Conservation (phyloP, 1,140 invertebrate species). For the Ostrea denselamellosa region DNA sequence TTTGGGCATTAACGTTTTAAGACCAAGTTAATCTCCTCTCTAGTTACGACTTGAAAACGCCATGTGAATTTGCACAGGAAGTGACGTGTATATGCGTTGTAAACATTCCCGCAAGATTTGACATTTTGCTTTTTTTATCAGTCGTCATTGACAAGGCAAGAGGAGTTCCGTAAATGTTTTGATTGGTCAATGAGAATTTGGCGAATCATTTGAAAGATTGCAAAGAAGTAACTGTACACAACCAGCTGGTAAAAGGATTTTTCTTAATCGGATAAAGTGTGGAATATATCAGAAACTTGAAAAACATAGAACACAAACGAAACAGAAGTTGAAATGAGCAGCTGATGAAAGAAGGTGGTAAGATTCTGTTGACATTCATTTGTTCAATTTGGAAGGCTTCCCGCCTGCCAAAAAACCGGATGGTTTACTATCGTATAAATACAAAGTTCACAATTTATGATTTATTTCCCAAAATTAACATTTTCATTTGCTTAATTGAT, state of each 20-base stretch:
- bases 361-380: neutral
- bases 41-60: neutral
- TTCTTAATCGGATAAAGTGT: no score
- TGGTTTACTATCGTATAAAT: neutral
- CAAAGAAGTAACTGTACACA: neutral
- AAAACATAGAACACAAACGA: neutral
- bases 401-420: constrained; percentile 17
- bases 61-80: constrained; percentile 21
- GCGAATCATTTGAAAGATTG: constrained; percentile 31
- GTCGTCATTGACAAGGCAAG: neutral
- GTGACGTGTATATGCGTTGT: neutral
- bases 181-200: constrained; percentile 25
- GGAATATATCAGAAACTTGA: neutral
- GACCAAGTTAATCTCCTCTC: neutral
- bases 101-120: constrained; percentile 1
- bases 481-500: neutral
- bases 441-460: neutral
- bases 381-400: constrained; percentile 18
- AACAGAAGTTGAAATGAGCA: neutral
- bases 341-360: neutral
- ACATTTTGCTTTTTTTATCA: neutral
- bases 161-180: constrained; percentile 19
- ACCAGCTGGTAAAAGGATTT: neutral
- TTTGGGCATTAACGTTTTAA: constrained; percentile 6
- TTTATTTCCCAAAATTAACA: neutral